Evolutionary conservation across 2,113 vertebrate species (phyloP), one percentile per base, ranked within the genome.

Genomic region (Abramis brama): DNA sequence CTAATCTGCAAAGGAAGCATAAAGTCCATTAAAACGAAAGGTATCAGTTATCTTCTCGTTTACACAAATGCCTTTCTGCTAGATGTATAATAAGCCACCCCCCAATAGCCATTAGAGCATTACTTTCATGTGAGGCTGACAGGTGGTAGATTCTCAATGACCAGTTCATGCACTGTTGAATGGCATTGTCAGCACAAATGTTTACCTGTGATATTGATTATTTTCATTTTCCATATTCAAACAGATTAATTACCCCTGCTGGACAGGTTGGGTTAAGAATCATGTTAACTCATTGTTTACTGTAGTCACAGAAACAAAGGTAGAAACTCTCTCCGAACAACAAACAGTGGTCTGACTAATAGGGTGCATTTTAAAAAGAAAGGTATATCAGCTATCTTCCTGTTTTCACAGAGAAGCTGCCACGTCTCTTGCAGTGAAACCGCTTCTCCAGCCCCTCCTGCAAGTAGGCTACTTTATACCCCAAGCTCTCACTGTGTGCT

Each of bases 41-140:
- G 15, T 55, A 30, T 77, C 75, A 11, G 75, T 25, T 77, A 52
- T 77, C 75, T 77, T 55, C 25, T 77, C 23, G 43, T 77, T 77
- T 55, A 77, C 45, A 19, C 47, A 77, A 50, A 77, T 55, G 15
- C 10, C 36, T 71, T 43, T 71, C 5, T 10, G 17, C 25, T 76
- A 30, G 30, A 52, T 55, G 25, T 15, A 77, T 50, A 77, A 33
- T 55, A 77, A 30, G 43, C 27, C 39, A 15, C 12, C 71, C 71
- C 23, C 47, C 21, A 73, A 47, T 50, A 43, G 39, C 71, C 43
- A 47, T 74, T 74, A 74, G 11, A 47, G 45, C 43, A 17, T 75
- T 47, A 0, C 27, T 47, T 75, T 75, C 23, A n/a, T 75, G n/a
- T 75, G 39, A 27, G 43, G 71, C 43, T 8, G 5, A 27, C 71